Conservation (phyloP, 2,797 vertebrate genomes). For the Steatocranus sp. region DNA sequence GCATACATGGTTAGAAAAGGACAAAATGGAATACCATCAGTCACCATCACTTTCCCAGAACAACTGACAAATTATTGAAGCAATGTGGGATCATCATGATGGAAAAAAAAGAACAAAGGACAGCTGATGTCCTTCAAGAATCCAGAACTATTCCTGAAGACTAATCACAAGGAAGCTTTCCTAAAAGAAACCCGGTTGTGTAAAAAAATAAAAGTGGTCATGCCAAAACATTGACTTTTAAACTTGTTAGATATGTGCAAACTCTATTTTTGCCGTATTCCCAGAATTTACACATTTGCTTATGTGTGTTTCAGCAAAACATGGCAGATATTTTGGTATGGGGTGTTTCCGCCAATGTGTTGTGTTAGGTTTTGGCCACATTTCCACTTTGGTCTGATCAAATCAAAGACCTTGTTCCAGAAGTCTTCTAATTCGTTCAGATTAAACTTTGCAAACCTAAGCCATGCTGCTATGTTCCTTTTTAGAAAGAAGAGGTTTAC, state of each 20-base stretch:
- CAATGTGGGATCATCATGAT: neutral
- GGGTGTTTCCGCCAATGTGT: neutral
- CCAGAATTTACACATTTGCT: neutral
- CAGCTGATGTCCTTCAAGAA: neutral
- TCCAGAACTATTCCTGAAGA: neutral
- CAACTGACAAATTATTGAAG: neutral
- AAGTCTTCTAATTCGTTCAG: fast-evolving
- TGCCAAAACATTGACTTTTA: neutral
- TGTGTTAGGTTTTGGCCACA: neutral
- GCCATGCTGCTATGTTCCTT: neutral
- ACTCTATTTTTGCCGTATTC: neutral
- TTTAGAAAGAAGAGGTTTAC: neutral
- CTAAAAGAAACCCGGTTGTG: neutral
- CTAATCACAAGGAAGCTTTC: neutral
- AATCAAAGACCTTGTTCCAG: neutral
- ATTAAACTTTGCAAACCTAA: neutral
- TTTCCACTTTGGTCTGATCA: neutral
- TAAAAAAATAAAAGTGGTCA: neutral
- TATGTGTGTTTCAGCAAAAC: neutral
- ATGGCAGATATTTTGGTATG: neutral
- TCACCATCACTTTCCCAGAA: neutral
- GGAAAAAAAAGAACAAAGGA: neutral
- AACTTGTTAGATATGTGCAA: neutral
- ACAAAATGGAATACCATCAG: neutral
- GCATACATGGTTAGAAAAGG: neutral